Evolutionary conservation across 2,797 vertebrate genomes (phyloP).

Genomic region (Thalassophryne amazonica): DNA sequence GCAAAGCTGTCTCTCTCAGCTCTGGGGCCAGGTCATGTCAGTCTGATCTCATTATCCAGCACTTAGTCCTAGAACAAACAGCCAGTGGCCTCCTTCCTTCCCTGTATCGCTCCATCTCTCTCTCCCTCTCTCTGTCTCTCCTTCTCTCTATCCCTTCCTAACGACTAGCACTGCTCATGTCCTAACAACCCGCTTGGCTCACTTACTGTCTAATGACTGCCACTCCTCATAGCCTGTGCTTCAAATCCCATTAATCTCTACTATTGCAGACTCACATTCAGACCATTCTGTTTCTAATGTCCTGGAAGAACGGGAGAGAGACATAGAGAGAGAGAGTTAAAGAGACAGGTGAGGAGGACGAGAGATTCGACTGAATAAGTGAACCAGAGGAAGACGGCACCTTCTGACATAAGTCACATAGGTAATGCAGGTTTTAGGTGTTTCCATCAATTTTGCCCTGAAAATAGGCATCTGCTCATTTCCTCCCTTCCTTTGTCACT

Average conservation of each 20-base stretch:
- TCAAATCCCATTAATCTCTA: slow-evolving; percentile 78
- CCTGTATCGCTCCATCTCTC: slow-evolving; percentile 61
- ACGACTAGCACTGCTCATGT: slow-evolving; percentile 75
- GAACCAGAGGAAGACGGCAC: slow-evolving; percentile 26
- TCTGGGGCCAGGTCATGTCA: slow-evolving; percentile 73
- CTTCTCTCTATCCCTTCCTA: slow-evolving; percentile 61
- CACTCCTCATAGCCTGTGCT: slow-evolving; percentile 75
- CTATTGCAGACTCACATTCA: slow-evolving; percentile 71
- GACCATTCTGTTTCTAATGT: slow-evolving; percentile 71
- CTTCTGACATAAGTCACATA: slow-evolving; percentile 42
- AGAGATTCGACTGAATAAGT: slow-evolving; percentile 22
- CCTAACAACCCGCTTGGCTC: slow-evolving; percentile 79
- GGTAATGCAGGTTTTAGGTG: slow-evolving; percentile 52
- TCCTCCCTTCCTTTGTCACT: slow-evolving; percentile 54
- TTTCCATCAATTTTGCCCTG: slow-evolving; percentile 54
- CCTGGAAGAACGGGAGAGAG: slow-evolving; percentile 45
- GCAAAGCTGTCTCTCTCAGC: slow-evolving; percentile 73
- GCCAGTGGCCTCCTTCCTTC: slow-evolving; percentile 70
- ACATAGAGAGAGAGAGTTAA: slow-evolving; percentile 8
- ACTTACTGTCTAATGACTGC: slow-evolving; percentile 79
- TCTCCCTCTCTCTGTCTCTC: slow-evolving; percentile 15
- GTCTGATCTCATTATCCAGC: slow-evolving; percentile 81
- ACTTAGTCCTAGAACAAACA: slow-evolving; percentile 81
- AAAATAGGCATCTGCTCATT: slow-evolving; percentile 65
- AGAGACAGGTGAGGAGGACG: background rate